phyloP scores from a whole-genome alignment of 1,140 invertebrate genomes.

The Drosophila saltans region DNA sequence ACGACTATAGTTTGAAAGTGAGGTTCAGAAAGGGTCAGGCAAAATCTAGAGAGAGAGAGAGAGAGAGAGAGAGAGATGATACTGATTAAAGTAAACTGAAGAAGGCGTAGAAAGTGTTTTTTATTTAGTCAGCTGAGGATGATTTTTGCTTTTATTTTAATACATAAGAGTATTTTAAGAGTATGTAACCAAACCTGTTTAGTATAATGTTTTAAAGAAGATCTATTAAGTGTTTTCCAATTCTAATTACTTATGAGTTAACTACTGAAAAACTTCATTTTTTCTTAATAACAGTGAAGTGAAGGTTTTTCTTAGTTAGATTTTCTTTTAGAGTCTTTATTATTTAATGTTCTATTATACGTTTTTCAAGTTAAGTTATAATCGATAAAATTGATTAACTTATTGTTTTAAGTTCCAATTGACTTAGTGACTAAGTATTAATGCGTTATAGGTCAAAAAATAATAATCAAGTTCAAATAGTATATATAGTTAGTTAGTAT shows the following conservation, averaged over 20 bases:
- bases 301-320: too few relatives aligned
- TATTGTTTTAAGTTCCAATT: neutral
- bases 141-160: neutral
- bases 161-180: neutral
- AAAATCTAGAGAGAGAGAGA: conserved; percentile 33
- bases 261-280: too few relatives aligned
- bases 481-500: neutral
- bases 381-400: neutral
- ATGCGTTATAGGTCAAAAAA: neutral
- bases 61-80: too few relatives aligned
- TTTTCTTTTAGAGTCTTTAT: too few relatives aligned
- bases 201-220: too few relatives aligned
- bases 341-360: too few relatives aligned
- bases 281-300: too few relatives aligned
- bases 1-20: conserved; percentile 53
- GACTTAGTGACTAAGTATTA: neutral
- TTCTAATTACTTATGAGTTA: too few relatives aligned
- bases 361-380: too few relatives aligned
- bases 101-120: conserved; percentile 51
- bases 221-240: too few relatives aligned
- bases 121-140: neutral
- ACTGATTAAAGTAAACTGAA: conserved; percentile 44
- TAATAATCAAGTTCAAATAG: neutral
- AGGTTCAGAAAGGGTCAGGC: conserved; percentile 44
- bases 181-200: too few relatives aligned